Conservation (phyloP, 2,113 vertebrate genomes). For the Salminus brasiliensis region DNA sequence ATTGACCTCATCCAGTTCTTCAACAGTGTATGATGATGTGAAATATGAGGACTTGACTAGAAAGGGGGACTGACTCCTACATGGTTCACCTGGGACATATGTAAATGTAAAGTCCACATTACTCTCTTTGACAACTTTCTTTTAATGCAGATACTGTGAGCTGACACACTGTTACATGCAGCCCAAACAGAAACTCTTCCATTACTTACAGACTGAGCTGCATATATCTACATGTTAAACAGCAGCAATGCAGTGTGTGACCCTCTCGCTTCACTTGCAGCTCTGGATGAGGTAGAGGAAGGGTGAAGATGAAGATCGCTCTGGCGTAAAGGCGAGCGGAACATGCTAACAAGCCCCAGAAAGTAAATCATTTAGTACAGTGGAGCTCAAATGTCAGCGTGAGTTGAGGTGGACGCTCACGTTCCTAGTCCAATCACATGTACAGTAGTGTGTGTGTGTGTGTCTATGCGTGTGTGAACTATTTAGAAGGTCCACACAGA, state of each 20-base stretch:
- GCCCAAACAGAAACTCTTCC: neutral
- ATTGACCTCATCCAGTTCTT: too few species aligned
- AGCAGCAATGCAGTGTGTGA: neutral
- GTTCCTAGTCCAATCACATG: neutral
- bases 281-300: neutral
- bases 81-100: too few species aligned
- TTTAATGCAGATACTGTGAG: neutral
- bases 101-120: too few species aligned
- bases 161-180: neutral
- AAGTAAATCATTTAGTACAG: neutral
- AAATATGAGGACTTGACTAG: too few species aligned
- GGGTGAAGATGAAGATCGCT: neutral
- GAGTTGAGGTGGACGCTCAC: neutral
- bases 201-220: neutral
- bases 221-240: neutral
- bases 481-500: slow-evolving; percentile 52
- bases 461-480: neutral
- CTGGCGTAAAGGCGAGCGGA: neutral
- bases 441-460: neutral
- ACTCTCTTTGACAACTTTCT: too few species aligned
- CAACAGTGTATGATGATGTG: too few species aligned
- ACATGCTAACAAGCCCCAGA: neutral
- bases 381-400: neutral
- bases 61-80: too few species aligned
- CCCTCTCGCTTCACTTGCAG: neutral